phyloP scores from a whole-genome alignment of 2,888 invertebrate species.

The Euzophera pinguis region DNA sequence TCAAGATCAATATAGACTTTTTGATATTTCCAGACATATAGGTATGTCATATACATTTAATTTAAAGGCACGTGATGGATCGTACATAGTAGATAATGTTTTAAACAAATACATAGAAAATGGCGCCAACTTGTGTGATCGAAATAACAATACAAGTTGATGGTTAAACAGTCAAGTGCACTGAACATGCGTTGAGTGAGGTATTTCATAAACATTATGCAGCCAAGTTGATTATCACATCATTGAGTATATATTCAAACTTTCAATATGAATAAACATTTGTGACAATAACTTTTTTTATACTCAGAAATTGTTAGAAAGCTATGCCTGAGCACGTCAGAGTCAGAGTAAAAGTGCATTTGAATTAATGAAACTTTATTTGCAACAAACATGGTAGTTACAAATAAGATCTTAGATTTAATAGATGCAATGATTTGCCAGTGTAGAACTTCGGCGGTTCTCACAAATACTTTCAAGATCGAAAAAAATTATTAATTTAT shows the following conservation, averaged over 20 bases:
- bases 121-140: slow-evolving; percentile 1
- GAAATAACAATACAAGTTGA: slow-evolving; percentile 4
- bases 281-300: neutral
- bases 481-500: no score
- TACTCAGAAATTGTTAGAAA: neutral
- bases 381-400: no score
- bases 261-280: neutral
- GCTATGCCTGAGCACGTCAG: no score
- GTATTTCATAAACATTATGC: neutral
- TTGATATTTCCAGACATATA: no score
- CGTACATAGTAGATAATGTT: neutral
- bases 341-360: no score
- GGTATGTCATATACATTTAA: neutral
- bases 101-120: neutral
- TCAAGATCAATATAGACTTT: no score
- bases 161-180: neutral
- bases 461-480: no score
- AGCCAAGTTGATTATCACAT: neutral
- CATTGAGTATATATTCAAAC: neutral
- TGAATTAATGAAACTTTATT: no score
- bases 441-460: no score
- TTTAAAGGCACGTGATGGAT: neutral
- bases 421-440: no score
- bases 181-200: neutral
- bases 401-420: no score